Base-by-base conservation (phyloP, 2,797 vertebrate genomes). In the Passerculus sandwichensis region DNA sequence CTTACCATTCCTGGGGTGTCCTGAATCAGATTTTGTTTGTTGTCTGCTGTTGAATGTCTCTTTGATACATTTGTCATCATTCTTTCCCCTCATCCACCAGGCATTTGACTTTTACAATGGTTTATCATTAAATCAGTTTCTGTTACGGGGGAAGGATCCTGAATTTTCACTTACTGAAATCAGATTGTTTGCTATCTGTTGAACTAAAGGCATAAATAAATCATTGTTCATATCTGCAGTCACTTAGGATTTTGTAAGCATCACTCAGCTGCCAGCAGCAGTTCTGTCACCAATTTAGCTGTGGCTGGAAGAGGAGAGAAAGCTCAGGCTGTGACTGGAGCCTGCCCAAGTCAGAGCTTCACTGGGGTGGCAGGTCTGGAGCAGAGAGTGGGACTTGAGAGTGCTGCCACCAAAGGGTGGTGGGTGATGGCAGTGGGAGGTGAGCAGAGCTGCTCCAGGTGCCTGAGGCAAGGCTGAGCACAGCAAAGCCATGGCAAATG, bases 231-330 rank as follows among this genome's bases (percentile, higher is more conserved):
- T 88, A 71, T 93, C 75, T 76, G 40, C 51, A 89, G 67, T 92
- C 61, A 29, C 17, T 67, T 77, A 40, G 15, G 79, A 59, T 92
- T 91, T 85, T 71, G n/a, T 48, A 32, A 82, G 71, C 0, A 0
- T 80, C 72, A 8, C 54, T 96, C 47, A 65, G 81, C 89, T 92
- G 89, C 91, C 93, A 89, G 69, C 89, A 93, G 81, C 79, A 85
- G 76, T 69, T 84, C 42, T 59, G 75, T 89, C 75, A 85, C 89
- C 9, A 7, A 74, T 88, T 85, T 44, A 92, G 82, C 85, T 78
- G 47, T 72, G 76, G 50, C 72, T 85, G 85, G 57, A 38, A 94
- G 81, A 85, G 51, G 51, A 82, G 62, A 53, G 40, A n/a, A 74
- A 21, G 82, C 88, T 91, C 79, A 32, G 65, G 53, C 72, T 69